A percentile compares a stretch with the other conserved stretches of the same genome.
These are phyloP conservation scores for Pammene aurita DNA, from an alignment of 2,888 invertebrate species.

Conservation along the genomic window DNA sequence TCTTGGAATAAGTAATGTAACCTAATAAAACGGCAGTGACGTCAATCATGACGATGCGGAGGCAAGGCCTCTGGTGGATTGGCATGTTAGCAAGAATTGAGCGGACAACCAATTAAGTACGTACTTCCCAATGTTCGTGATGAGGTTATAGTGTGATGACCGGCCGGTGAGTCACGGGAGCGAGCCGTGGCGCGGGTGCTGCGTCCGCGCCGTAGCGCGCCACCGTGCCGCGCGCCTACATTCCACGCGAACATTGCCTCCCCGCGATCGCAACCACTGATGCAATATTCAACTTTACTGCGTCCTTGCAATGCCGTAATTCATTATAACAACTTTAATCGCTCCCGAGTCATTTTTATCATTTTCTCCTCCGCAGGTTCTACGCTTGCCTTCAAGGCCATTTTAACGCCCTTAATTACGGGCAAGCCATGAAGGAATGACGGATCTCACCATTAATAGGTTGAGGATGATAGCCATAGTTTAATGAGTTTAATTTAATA, in stretches of 20 bases:
- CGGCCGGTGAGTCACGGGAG: conserved; percentile 67
- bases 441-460: conserved; percentile 60
- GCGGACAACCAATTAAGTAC: conserved; percentile 58
- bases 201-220: conserved; percentile 42
- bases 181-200: conserved; percentile 53
- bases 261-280: conserved; percentile 73
- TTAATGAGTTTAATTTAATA: conserved; percentile 31
- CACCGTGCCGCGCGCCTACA: conserved; percentile 63
- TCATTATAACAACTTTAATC: conserved; percentile 80
- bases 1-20: conserved; percentile 35
- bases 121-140: conserved; percentile 67
- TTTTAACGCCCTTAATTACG: conserved; percentile 71
- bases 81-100: conserved; percentile 56
- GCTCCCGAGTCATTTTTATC: conserved; percentile 73
- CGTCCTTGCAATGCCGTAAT: conserved; percentile 84
- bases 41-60: conserved; percentile 51
- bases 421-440: conserved; percentile 59
- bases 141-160: conserved; percentile 54
- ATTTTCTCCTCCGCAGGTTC: conserved; percentile 69
- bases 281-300: conserved; percentile 83
- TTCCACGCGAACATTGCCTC: conserved; percentile 80
- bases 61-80: conserved; percentile 46
- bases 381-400: conserved; percentile 71
- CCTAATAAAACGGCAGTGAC: conserved; percentile 54
- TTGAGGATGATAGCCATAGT: conserved; percentile 44